Base-by-base conservation (phyloP, 2,888 invertebrate species). In the Hypomecis atomaria region DNA sequence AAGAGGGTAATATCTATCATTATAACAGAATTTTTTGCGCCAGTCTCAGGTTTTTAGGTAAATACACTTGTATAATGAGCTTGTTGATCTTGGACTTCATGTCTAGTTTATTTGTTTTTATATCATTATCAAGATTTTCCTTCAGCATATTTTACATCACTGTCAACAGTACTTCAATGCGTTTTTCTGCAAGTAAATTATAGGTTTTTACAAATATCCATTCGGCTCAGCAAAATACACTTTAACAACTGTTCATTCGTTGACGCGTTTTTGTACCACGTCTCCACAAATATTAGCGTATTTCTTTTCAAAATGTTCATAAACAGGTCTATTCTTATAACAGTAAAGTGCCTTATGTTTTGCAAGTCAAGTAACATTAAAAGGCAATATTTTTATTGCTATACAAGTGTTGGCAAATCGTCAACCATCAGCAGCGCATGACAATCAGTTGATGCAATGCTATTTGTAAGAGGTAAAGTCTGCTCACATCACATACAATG, bases 381-480 rank as follows among this genome's bases (percentile, higher is more conserved):
- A 36, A 58, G 65, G 64, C 67, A 74, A 70, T 67, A 71, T 68
- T 72, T 71, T 73, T 72, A 71, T 65, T 66, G 65, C 66, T 53
- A 54, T 67, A 63, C 56, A 63, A 69, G 62, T 68, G 64, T 67
- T 70, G 67, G 67, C 62, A 62, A 61, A 66, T 34, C 54, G 54
- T 59, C 57, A 50, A 65, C 61, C 68, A 70, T 69, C 64, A 73
- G 66, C 66, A 65, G 63, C 70, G 58, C 70, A 73, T 71, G 68
- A 69, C 64, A 69, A 66, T 62, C 56, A 65, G 70, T 68, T 67
- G 62, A 60, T 56, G 70, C 66, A 72, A 73, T 54, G 60, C 43
- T 45, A 47, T 71, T 73, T 69, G 71, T 59, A 71, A 73, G 67
- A 64, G 54, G 48, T 52, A 59, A 67, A 44, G 59, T 59, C 23